Base-by-base conservation (phyloP, 1,140 invertebrate species). In the Aphelenchoides fujianensis region DNA sequence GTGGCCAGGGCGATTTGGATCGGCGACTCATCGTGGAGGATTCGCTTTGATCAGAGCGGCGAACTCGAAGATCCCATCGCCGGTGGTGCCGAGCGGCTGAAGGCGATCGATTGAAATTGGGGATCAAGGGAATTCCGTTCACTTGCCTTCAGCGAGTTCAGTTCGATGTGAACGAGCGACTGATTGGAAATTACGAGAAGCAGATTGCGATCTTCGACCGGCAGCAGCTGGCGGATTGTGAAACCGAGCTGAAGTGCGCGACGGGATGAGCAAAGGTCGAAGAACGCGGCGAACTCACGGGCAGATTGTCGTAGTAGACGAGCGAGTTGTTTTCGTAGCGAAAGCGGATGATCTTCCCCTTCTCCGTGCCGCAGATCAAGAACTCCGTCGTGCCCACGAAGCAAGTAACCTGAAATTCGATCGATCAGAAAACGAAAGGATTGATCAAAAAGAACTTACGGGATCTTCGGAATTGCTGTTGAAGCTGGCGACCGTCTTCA, bases 391-490 rank as follows among this genome's bases (percentile, higher is more conserved):
- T 19, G 7, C 55, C 55, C 7, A 7, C 55, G 34, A 59, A 7
- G 55, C 55, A 5, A 59, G 19, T 5, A 5, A 7, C 55, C 19
- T 7, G 19, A 59, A 5, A n/a, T n/a, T n/a, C n/a, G n/a, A n/a
- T n/a, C n/a, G n/a, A n/a, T n/a, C n/a, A n/a, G n/a, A n/a, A 59
- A 7, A 59, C 34, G 5, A 59, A 59, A 19, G 34, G 7, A 7
- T 59, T 30, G 34, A 19, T 5, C 55, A 59, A 59, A 7, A 5
- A 59, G 19, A 7, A 59, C 5, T 5, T 7, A 59, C 55, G 27
- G 5, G 55, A 32, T 59, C 55, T 7, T 59, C 55, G 5, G 55
- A 7, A 59, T 59, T 59, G 5, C 34, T 59, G 55, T 59, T 59
- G 55, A 59, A 59, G 34, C 5, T 7, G 28, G 55, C 55, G 55